phyloP scores from a whole-genome alignment of 2,113 vertebrate genomes.

The Poeciliopsis turrubarensis region DNA sequence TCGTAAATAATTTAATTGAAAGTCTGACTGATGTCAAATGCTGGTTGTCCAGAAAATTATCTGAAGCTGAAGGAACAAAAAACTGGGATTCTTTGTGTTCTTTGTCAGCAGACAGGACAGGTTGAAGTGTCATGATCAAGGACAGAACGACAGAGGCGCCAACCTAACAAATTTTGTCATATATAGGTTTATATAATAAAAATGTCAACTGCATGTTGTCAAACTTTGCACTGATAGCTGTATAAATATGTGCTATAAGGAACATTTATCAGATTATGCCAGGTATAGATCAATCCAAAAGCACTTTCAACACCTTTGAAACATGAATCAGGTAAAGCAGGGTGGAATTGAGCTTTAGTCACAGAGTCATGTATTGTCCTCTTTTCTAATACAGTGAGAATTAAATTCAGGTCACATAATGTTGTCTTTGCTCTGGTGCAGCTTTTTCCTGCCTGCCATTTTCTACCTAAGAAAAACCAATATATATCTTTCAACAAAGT shows the following conservation, averaged over 20 bases:
- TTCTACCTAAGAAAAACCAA: slow-evolving; percentile 30
- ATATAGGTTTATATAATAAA: too few species aligned
- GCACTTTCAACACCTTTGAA: background rate
- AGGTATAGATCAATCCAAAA: background rate
- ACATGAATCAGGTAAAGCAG: slow-evolving; percentile 2
- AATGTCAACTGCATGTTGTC: too few species aligned
- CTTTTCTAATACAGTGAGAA: slow-evolving; percentile 14
- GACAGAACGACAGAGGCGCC: too few species aligned
- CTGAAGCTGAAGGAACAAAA: too few species aligned
- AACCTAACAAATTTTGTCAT: too few species aligned
- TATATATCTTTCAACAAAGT: background rate
- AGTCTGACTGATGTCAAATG: too few species aligned
- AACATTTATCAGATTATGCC: background rate
- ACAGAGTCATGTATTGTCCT: slow-evolving; percentile 1
- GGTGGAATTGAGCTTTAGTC: slow-evolving; percentile 10
- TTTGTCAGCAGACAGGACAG: too few species aligned
- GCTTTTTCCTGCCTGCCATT: slow-evolving; percentile 8
- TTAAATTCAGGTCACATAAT: slow-evolving; percentile 46
- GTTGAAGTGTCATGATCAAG: too few species aligned
- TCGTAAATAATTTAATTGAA: too few species aligned
- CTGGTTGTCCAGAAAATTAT: too few species aligned
- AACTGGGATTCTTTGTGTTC: too few species aligned
- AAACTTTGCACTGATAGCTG: too few species aligned
- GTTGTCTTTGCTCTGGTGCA: slow-evolving; percentile 45
- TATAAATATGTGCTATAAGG: background rate